phyloP scores from a whole-genome alignment of 2,888 invertebrate species.

The Pterostichus niger region DNA sequence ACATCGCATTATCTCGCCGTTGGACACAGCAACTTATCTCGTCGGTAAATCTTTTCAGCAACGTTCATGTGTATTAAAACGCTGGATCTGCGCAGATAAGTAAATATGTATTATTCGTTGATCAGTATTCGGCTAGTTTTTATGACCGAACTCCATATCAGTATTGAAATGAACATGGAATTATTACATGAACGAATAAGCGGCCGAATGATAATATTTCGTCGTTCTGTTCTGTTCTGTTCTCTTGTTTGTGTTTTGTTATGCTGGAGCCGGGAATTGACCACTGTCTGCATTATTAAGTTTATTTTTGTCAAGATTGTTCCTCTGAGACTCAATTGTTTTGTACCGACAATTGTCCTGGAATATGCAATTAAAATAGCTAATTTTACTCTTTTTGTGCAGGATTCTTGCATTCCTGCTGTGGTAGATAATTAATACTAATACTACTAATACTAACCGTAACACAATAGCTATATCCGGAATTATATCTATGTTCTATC shows the following conservation, averaged over 20 bases:
- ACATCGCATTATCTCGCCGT: constrained; percentile 8
- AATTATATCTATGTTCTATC: too few species aligned
- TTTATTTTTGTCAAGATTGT: constrained; percentile 22
- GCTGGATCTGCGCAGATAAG: constrained; percentile 61
- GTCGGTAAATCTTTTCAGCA: constrained; percentile 62
- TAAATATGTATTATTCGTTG: constrained; percentile 67
- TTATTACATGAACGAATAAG: constrained; percentile 65
- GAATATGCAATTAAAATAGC: constrained; percentile 34
- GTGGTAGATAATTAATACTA: too few species aligned
- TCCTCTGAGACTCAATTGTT: constrained; percentile 3
- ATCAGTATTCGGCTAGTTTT: constrained; percentile 67
- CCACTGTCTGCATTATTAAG: constrained; percentile 48
- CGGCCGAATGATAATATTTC: constrained; percentile 65
- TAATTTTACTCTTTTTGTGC: background rate
- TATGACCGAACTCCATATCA: constrained; percentile 64
- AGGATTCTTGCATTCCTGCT: too few species aligned
- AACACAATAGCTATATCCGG: too few species aligned
- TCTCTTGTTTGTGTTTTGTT: constrained; percentile 37
- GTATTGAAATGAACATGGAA: constrained; percentile 67
- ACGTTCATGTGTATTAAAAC: constrained; percentile 61
- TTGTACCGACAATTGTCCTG: constrained; percentile 26
- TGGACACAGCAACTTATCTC: constrained; percentile 48
- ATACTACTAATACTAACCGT: too few species aligned
- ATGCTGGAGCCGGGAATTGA: constrained; percentile 38
- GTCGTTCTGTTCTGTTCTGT: constrained; percentile 16